These are phyloP conservation scores for Kryphioiulus occultus DNA, from an alignment of 2,888 invertebrate species.

Conservation along the genomic window DNA sequence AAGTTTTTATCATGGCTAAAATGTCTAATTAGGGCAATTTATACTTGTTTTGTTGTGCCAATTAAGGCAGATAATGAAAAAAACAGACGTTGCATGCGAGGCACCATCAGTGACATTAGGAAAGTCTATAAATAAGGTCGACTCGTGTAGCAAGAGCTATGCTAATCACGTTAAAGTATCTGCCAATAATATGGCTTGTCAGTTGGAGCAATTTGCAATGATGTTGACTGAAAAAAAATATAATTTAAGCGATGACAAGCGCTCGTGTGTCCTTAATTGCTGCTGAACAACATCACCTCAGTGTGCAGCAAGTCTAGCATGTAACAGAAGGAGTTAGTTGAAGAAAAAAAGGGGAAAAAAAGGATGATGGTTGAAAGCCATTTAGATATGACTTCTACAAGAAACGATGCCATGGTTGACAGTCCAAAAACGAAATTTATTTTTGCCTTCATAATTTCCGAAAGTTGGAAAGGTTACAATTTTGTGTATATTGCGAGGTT, in stretches of 20 bases:
- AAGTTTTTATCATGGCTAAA: constrained; percentile 11
- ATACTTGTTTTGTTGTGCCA: constrained; percentile 36
- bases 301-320: constrained; percentile 22
- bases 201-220: constrained; percentile 20
- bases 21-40: constrained; percentile 39
- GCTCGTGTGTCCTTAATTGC: constrained; percentile 29
- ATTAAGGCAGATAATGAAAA: constrained; percentile 39
- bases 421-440: neutral
- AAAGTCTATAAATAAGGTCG: constrained; percentile 8
- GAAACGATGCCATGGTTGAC: neutral
- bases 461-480: neutral
- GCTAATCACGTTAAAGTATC: constrained; percentile 20
- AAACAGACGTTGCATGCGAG: constrained; percentile 24
- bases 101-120: neutral
- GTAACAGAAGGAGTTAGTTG: neutral
- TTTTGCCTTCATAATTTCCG: neutral
- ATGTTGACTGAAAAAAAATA: neutral
- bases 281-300: constrained; percentile 9
- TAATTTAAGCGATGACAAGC: constrained; percentile 40
- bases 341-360: no score
- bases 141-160: neutral
- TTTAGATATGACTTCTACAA: neutral
- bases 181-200: constrained; percentile 18
- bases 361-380: neutral
- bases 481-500: neutral